Evolutionary conservation across 1,140 invertebrate genomes (phyloP), one percentile per base, ranked within the genome.

Genomic region (Drosophila auraria): DNA sequence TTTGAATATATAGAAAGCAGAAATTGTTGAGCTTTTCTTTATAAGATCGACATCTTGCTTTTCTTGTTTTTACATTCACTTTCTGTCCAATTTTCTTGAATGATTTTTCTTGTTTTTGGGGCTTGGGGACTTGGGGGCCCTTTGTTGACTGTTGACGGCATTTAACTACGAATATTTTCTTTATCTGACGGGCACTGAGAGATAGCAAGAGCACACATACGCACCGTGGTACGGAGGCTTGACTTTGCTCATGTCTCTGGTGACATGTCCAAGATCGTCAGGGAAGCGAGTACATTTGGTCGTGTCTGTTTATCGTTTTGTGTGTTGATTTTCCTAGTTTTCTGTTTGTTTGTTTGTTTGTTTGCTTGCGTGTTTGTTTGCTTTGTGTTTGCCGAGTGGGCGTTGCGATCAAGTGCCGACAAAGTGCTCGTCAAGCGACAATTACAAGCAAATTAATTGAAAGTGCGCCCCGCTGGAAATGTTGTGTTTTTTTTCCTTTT

Each of bases 401-500:
- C 64, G 80, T 78, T 79, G 53, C 70, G 69, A 53, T 58, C 78
- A 62, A 84, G 73, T 83, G 80, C 83, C 83, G 80, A 83, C 83
- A 87, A 87, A 87, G 83, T 83, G 83, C 84, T 87, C 77, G 80
- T 87, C 83, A 87, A 87, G 71, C 70, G 68, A 89, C 84, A 87
- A 89, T 89, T 89, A 87, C 83, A 87, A 83, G 80, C 80, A 78
- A 87, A 89, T 89, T 87, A 87, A 87, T 87, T 87, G 68, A 87
- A 80, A 69, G 82, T 86, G 68, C 64, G 60, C 59, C 44, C 59
- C 69, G 14, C 42, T 38, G 44, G 36, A 20, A 54, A 12, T 23
- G 27, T 23, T n/a, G 17, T 27, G n/a, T 27, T 36, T 40, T 25
- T 33, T 54, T 20, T 7, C n/a, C n/a, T n/a, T n/a, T n/a, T 20